These are phyloP conservation scores for Eupsittula cactorum DNA, from an alignment of 2,113 vertebrate genomes.

Conservation along the genomic window DNA sequence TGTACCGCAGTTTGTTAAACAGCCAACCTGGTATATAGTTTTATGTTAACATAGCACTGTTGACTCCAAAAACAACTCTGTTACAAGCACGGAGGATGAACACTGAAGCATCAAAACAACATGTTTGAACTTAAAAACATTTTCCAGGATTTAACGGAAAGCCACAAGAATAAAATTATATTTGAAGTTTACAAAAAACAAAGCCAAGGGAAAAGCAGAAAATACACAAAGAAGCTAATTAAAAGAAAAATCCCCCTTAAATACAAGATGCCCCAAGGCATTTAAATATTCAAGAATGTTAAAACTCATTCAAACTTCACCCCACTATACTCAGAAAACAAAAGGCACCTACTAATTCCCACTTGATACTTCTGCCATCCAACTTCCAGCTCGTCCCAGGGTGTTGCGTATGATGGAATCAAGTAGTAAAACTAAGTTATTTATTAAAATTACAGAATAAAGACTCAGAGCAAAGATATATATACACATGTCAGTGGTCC, in stretches of 20 bases:
- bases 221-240: neutral
- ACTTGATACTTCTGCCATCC: neutral
- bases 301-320: neutral
- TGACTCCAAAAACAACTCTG: neutral
- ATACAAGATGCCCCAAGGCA: neutral
- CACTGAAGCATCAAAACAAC: neutral
- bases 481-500: neutral
- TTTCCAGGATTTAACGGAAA: neutral
- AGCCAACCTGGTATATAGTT: neutral
- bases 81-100: neutral
- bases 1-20: neutral
- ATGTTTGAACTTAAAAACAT: neutral
- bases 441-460: slow-evolving; percentile 35
- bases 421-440: slow-evolving; percentile 13
- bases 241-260: neutral
- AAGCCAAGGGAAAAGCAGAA: neutral
- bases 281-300: neutral
- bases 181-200: neutral
- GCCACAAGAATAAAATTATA: neutral
- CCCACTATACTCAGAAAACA: neutral
- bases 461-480: neutral
- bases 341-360: neutral
- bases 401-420: neutral
- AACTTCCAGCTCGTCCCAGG: neutral
- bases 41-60: neutral